A percentile compares a stretch with the other conserved stretches of the same genome.
Conservation (phyloP, 2,797 vertebrate genomes). For the Erpetoichthys calabaricus region DNA sequence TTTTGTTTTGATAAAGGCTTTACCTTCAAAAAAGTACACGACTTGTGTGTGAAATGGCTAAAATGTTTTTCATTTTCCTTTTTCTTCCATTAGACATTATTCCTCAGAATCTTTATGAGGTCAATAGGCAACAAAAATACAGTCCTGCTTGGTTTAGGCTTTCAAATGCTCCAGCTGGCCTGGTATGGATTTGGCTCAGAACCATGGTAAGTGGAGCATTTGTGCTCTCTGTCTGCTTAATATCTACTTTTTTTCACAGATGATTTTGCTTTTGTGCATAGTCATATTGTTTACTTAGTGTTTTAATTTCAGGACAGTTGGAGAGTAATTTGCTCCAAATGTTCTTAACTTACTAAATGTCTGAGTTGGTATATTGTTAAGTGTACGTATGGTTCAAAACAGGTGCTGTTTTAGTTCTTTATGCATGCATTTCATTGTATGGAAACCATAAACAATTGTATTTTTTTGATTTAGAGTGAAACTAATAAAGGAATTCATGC, state of each 20-base stretch:
- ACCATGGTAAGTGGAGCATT: conserved; percentile 61
- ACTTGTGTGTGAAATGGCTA: neutral
- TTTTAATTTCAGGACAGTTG: neutral
- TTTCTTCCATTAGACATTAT: conserved; percentile 59
- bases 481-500: neutral
- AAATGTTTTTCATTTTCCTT: neutral
- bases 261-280: neutral
- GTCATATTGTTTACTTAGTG: neutral
- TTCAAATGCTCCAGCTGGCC: conserved; percentile 77
- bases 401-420: neutral
- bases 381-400: too few relatives aligned
- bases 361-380: too few relatives aligned
- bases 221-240: neutral
- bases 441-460: neutral
- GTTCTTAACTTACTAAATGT: too few relatives aligned
- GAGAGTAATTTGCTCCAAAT: too few relatives aligned
- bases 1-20: too few relatives aligned
- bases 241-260: conserved; percentile 3
- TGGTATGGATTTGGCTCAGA: conserved; percentile 91
- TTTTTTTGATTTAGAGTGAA: neutral
- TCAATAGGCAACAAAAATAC: conserved; percentile 91
- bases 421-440: neutral
- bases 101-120: conserved; percentile 78
- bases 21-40: too few relatives aligned
- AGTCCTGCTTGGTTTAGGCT: conserved; percentile 78